These are phyloP conservation scores for Tyrophagus putrescentiae DNA, from an alignment of 1,140 invertebrate species.

Conservation along the genomic window DNA sequence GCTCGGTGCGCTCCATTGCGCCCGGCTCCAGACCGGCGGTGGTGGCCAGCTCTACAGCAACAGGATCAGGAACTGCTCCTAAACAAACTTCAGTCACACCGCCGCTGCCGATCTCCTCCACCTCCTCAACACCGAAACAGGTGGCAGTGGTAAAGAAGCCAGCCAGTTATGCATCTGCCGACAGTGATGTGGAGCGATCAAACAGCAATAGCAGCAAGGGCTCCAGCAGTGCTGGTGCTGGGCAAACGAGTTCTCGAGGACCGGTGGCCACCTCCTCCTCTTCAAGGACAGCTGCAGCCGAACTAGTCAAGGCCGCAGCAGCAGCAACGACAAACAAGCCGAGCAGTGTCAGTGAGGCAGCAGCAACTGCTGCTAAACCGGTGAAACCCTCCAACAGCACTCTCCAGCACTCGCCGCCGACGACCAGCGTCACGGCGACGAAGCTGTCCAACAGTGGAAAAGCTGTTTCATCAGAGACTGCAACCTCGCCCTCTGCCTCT, in stretches of 20 bases:
- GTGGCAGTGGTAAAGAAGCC: too few relatives aligned
- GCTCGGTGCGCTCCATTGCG: slow-evolving; percentile 16
- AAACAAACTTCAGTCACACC: too few relatives aligned
- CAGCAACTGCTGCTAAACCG: too few relatives aligned
- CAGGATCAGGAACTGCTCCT: too few relatives aligned
- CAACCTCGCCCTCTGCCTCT: slow-evolving; percentile 23
- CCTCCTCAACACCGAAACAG: too few relatives aligned
- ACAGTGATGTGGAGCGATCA: not conserved
- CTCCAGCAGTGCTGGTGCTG: not conserved
- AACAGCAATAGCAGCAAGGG: slow-evolving; percentile 1
- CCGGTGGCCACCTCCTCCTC: not conserved
- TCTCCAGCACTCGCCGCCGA: too few relatives aligned
- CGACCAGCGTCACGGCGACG: too few relatives aligned
- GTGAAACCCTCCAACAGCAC: too few relatives aligned
- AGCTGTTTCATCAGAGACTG: slow-evolving; percentile 2
- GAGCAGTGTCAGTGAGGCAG: too few relatives aligned
- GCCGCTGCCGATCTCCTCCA: too few relatives aligned
- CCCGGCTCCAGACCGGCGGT: not conserved
- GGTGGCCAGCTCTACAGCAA: not conserved
- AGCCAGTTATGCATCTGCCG: too few relatives aligned
- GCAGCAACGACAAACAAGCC: not conserved
- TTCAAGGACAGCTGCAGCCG: not conserved
- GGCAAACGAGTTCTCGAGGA: not conserved
- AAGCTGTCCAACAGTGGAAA: slow-evolving; percentile 1
- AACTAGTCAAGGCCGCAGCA: slow-evolving; percentile 1